These are phyloP conservation scores for Beroe forskalii DNA, from an alignment of 37 sponge, comb jelly and placozoan genomes.

Conservation along the genomic window DNA sequence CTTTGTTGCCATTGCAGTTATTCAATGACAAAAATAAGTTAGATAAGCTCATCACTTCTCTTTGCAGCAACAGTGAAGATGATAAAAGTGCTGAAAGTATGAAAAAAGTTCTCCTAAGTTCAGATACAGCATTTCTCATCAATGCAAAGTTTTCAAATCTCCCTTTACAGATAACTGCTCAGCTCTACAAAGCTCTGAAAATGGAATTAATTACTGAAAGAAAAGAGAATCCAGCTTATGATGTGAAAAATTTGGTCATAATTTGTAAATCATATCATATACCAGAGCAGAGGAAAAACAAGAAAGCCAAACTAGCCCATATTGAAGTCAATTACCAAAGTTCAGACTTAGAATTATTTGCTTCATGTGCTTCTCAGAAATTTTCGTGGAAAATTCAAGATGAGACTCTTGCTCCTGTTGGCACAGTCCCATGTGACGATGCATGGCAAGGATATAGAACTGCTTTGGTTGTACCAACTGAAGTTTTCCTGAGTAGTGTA, in stretches of 20 bases:
- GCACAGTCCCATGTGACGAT: not conserved
- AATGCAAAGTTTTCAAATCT: constrained; percentile 58
- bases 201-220: constrained; percentile 59
- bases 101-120: not conserved
- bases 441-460: constrained; percentile 47
- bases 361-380: not conserved
- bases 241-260: constrained; percentile 38
- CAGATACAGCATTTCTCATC: constrained; percentile 47
- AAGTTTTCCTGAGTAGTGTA: constrained; percentile 37
- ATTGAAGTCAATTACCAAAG: not conserved
- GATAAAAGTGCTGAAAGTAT: not conserved
- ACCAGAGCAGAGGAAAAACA: constrained; percentile 5
- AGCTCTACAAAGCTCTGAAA: constrained; percentile 52
- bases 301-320: not conserved
- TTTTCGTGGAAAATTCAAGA: constrained; percentile 48
- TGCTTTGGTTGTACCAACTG: constrained; percentile 14
- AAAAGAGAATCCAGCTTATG: constrained; percentile 11
- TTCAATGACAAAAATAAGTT: constrained; percentile 1
- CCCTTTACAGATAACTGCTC: constrained; percentile 56
- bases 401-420: constrained; percentile 42
- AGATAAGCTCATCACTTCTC: not conserved
- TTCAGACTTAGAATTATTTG: not conserved
- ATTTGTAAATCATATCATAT: constrained; percentile 21
- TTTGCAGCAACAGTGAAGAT: not conserved
- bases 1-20: not conserved